phyloP scores from a whole-genome alignment of 2,797 vertebrate species.

The Hephaestus fuliginosus region DNA sequence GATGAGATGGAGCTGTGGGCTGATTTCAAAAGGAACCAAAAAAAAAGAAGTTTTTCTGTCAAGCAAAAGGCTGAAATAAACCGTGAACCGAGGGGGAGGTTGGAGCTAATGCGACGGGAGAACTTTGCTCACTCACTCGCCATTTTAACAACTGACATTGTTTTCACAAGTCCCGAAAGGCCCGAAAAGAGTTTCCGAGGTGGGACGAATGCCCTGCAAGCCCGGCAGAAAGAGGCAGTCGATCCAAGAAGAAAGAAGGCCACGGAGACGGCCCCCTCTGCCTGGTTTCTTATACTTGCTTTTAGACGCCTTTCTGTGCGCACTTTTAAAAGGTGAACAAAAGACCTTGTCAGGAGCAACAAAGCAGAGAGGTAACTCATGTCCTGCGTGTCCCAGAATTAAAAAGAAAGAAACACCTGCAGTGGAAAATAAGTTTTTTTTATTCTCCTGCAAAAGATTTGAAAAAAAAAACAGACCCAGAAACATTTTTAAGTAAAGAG shows the following conservation, averaged over 20 bases:
- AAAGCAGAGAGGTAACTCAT: slow-evolving; percentile 61
- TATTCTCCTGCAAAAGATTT: slow-evolving; percentile 6
- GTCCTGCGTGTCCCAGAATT: slow-evolving; percentile 34
- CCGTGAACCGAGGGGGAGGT: slow-evolving; percentile 3
- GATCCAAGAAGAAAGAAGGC: slow-evolving; percentile 68
- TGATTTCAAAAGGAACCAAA: slow-evolving; percentile 38
- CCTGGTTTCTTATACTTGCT: slow-evolving; percentile 78
- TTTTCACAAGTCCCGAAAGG: slow-evolving; percentile 50
- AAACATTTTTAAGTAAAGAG: not conserved
- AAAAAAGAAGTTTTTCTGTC: slow-evolving; percentile 25
- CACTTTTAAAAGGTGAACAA: slow-evolving; percentile 72
- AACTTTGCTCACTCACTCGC: slow-evolving; percentile 31
- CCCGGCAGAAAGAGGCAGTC: slow-evolving; percentile 65
- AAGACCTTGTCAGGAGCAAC: slow-evolving; percentile 56
- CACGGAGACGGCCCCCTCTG: slow-evolving; percentile 68
- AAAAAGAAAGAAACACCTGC: slow-evolving; percentile 63
- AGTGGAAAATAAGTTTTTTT: slow-evolving; percentile 4
- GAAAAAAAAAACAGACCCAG: not conserved
- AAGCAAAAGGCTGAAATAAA: slow-evolving; percentile 40
- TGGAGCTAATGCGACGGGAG: not conserved
- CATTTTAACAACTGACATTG: slow-evolving; percentile 77
- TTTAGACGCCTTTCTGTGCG: slow-evolving; percentile 62
- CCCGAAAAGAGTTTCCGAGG: slow-evolving; percentile 54
- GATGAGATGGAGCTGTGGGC: slow-evolving; percentile 35
- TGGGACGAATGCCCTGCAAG: slow-evolving; percentile 62